Conservation (phyloP, 1,140 invertebrate genomes). For the Sinonovacula constricta region DNA sequence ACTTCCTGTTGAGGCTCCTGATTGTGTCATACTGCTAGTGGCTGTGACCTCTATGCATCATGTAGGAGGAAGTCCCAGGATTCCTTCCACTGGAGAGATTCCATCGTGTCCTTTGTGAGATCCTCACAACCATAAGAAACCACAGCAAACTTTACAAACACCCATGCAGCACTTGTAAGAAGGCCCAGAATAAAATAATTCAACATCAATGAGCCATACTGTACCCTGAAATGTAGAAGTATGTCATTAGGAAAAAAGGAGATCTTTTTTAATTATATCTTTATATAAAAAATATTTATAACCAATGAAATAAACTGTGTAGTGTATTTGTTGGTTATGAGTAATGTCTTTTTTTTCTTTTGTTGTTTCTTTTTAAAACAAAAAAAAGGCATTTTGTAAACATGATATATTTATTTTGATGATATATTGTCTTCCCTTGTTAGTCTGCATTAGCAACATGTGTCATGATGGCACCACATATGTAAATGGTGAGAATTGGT, state of each 20-base stretch:
- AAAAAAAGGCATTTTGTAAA: not conserved
- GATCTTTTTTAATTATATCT: not conserved
- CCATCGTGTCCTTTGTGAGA: conserved; percentile 55
- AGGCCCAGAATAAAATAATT: conserved; percentile 50
- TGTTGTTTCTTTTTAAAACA: too few species aligned
- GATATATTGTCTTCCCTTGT: too few species aligned
- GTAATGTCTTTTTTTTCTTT: too few species aligned
- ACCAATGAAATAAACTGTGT: not conserved
- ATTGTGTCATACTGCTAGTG: not conserved
- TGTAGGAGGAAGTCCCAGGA: conserved; percentile 68
- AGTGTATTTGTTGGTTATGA: not conserved
- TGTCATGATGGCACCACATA: too few species aligned
- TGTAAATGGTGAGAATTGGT: too few species aligned
- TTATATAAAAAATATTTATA: not conserved
- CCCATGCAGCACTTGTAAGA: conserved; percentile 47
- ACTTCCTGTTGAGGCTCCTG: not conserved
- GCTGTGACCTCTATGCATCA: not conserved
- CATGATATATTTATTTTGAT: not conserved
- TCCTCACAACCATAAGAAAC: conserved; percentile 59
- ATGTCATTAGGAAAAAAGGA: not conserved
- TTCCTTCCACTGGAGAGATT: conserved; percentile 60
- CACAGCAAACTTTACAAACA: conserved; percentile 56
- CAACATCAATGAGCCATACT: conserved; percentile 32
- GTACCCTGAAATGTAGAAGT: conserved; percentile 42
- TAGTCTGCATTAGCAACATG: too few species aligned